Base-by-base conservation (phyloP, 2,113 vertebrate species). In the Forbesichthys agassizii region DNA sequence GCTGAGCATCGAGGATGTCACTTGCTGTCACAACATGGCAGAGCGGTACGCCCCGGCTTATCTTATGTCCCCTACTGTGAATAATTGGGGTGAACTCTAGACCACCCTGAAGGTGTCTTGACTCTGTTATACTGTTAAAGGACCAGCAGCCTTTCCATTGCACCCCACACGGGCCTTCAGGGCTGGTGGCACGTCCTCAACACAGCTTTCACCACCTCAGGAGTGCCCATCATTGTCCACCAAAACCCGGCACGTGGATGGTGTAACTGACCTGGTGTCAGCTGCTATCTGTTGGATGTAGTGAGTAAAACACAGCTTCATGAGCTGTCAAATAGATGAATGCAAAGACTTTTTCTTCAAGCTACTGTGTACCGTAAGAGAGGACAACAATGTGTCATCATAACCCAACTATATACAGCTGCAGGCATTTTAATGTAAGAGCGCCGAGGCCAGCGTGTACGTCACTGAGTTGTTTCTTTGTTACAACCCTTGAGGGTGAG, bases 1-100 rank as follows among this genome's bases (percentile, higher is more conserved):
- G 61, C 78, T 16, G 81, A 80, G 83, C 79, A 58, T 63, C 48
- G 48, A 46, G 68, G 70, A 62, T 79, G 84, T 84, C 79, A 81
- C 82, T 68, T 11, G 67, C 85, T 88, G 87, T 84, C 84, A 85
- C 77, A 88, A 82, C 82, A 82, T 51, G 77, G 80, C 80, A 87
- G 70, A 61, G 71, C 80, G 86, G 88, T 83, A 61, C 75, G 69
- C 72, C 68, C 66, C 75, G 18, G 14, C 73, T 68, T 46, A 79
- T 80, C 71, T 68, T 71, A 55, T 62, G 68, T 62, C 67, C 66
- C 76, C 79, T 69, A 57, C 74, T 75, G 78, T 59, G 57, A 73
- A 60, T 60, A 42, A 69, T 82, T 61, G 16, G 53, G 56, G 48
- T 55, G 53, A 47, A 71, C 33, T 62, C 0, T 1, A 53, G 72